These are phyloP conservation scores for cattle (Bos taurus) DNA, from an alignment of 2,113 vertebrate species.

Conservation along the genomic window ARS-UCD2.0 NC_037348.1:32798001-32798500, in stretches of 20 bases:
- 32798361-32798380: conserved; percentile 4
- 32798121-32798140: background rate
- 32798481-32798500: conserved; percentile 24
- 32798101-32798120: background rate
- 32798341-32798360: background rate
- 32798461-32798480: background rate
- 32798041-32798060: background rate
- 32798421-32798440: background rate
- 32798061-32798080: background rate
- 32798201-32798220: conserved; percentile 68
- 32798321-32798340: conserved; percentile 20
- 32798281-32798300: conserved; percentile 65
- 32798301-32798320: background rate
- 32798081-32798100: background rate
- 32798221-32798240: conserved; percentile 67
- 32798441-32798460: background rate
- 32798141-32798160: conserved; percentile 16
- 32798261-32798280: conserved; percentile 71
- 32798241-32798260: conserved; percentile 74
- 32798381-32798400: background rate
- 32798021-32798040: background rate
- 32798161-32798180: conserved; percentile 30
- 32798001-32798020: background rate
- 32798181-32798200: conserved; percentile 59
- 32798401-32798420: background rate